phyloP scores from a whole-genome alignment of 2,797 vertebrate genomes.

The Takifugu ocellatus region DNA sequence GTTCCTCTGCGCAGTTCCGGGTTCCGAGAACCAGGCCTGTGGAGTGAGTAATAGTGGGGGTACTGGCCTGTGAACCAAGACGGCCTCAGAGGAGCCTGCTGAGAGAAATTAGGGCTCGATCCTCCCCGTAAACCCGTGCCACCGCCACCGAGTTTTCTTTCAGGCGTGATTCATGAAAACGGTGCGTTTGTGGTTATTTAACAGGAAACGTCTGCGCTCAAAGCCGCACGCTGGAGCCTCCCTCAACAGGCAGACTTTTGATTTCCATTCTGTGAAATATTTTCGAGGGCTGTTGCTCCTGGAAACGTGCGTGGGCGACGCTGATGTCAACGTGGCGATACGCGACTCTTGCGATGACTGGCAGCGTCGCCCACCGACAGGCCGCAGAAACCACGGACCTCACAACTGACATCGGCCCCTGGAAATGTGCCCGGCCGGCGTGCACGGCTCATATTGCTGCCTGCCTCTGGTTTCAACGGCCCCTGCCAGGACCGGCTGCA shows the following conservation, averaged over 20 bases:
- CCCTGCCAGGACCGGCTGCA: slow-evolving; percentile 31
- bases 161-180: neutral
- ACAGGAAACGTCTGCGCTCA: slow-evolving; percentile 64
- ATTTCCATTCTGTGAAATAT: slow-evolving; percentile 61
- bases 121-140: too few relatives aligned
- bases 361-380: slow-evolving; percentile 49
- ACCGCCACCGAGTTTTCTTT: too few relatives aligned
- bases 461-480: slow-evolving; percentile 52
- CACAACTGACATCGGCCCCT: slow-evolving; percentile 61
- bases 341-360: slow-evolving; percentile 65
- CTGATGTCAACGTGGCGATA: slow-evolving; percentile 67
- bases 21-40: slow-evolving; percentile 78
- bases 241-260: slow-evolving; percentile 11
- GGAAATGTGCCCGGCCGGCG: slow-evolving; percentile 75
- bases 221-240: slow-evolving; percentile 23
- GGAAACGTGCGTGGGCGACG: slow-evolving; percentile 70
- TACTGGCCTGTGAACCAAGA: slow-evolving; percentile 63
- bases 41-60: slow-evolving; percentile 79
- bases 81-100: slow-evolving; percentile 24
- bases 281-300: slow-evolving; percentile 33
- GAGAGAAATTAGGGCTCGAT: neutral
- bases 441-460: slow-evolving; percentile 63
- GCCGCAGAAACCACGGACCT: slow-evolving; percentile 71
- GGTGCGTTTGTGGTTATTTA: slow-evolving; percentile 33
- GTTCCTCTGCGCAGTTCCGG: slow-evolving; percentile 77